These are phyloP conservation scores for Apis florea DNA, from an alignment of 1,140 invertebrate genomes.

Conservation along the genomic window DNA sequence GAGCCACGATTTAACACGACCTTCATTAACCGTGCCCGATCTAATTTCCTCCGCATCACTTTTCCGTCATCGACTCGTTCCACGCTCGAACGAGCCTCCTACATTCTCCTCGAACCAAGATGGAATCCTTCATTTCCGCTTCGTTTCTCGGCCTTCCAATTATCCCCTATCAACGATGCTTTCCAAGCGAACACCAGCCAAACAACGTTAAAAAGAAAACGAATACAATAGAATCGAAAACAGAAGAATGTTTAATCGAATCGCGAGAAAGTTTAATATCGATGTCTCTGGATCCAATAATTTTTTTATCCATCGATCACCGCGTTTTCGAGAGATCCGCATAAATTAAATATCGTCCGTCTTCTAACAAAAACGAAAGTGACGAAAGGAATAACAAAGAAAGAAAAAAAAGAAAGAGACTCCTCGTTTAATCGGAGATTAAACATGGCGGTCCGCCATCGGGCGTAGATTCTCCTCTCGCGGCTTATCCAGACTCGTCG, in stretches of 20 bases:
- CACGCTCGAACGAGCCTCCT: background rate
- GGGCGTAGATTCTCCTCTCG: conserved; percentile 10
- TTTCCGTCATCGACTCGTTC: background rate
- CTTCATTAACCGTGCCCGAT: background rate
- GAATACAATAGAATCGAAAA: background rate
- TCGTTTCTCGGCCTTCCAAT: background rate
- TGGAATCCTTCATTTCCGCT: background rate
- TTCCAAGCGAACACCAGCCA: background rate
- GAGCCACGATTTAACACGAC: background rate
- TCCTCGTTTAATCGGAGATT: conserved; percentile 35
- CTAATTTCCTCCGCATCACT: background rate
- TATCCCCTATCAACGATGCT: background rate
- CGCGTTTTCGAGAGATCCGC: background rate
- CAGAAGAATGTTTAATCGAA: too few relatives aligned
- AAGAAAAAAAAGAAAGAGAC: background rate
- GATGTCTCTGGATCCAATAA: too few relatives aligned
- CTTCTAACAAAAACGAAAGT: background rate
- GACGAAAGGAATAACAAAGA: background rate
- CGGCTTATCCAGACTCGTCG: conserved; percentile 37
- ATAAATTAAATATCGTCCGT: conserved; percentile 25
- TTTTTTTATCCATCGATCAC: background rate
- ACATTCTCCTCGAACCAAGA: background rate
- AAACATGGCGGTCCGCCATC: conserved; percentile 19
- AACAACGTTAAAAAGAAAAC: too few relatives aligned
- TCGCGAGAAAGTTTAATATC: conserved; percentile 27